A percentile compares a stretch with the other conserved stretches of the same genome.
phyloP scores from a whole-genome alignment of 1,140 invertebrate species.

The Aphelenchoides fujianensis region DNA sequence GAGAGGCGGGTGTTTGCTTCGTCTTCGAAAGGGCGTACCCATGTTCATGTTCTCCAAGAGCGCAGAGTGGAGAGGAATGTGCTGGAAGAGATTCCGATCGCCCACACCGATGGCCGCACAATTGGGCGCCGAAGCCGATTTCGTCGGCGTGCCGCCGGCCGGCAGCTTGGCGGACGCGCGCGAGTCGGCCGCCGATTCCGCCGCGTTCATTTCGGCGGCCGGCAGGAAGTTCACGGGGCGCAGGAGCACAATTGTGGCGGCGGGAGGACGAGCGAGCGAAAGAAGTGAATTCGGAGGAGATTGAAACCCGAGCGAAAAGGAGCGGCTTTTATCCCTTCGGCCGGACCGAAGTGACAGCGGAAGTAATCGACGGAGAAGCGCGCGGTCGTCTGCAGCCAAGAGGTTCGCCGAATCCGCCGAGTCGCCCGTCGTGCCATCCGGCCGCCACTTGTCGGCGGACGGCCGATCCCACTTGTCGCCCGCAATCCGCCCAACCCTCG shows the following conservation, averaged over 20 bases:
- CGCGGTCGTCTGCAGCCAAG: too few relatives aligned
- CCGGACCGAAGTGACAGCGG: too few relatives aligned
- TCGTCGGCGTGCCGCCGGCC: background rate
- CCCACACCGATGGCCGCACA: slow-evolving; percentile 3
- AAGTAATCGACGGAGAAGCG: too few relatives aligned
- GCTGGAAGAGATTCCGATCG: slow-evolving; percentile 39
- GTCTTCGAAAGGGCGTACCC: slow-evolving; percentile 34
- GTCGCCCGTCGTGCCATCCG: too few relatives aligned
- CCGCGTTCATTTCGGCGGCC: background rate
- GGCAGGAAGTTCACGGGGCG: slow-evolving; percentile 9
- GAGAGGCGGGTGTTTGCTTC: background rate
- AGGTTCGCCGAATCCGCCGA: too few relatives aligned
- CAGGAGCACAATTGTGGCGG: slow-evolving; percentile 4
- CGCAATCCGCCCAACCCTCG: too few relatives aligned
- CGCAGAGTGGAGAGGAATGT: slow-evolving; percentile 42
- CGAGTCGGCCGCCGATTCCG: background rate
- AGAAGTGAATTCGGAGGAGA: too few relatives aligned
- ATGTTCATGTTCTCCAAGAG: slow-evolving; percentile 44
- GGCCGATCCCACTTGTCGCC: too few relatives aligned
- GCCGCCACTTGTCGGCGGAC: too few relatives aligned
- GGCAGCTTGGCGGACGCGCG: background rate
- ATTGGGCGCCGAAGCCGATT: slow-evolving; percentile 1
- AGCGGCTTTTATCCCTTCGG: too few relatives aligned
- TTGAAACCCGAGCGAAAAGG: too few relatives aligned
- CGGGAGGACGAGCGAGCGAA: background rate